These are phyloP conservation scores for Ara ararauna DNA, from an alignment of 2,797 vertebrate genomes.

Conservation along the genomic window DNA sequence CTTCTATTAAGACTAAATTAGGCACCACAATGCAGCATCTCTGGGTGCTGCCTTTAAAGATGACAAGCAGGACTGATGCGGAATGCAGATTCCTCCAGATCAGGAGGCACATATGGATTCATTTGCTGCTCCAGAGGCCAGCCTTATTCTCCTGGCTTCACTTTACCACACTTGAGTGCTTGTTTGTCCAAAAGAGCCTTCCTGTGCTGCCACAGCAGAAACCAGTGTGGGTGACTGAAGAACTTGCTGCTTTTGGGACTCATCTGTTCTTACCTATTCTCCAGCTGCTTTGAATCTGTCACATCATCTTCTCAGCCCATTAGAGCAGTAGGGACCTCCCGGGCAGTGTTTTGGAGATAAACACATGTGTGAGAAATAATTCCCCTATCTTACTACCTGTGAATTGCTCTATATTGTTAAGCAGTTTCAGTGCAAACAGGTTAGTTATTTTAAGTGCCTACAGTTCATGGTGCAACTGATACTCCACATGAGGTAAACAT, in stretches of 20 bases:
- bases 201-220: neutral
- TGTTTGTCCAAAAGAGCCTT: neutral
- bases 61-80: neutral
- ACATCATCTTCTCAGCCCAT: neutral
- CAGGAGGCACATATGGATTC: neutral
- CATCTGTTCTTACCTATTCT: neutral
- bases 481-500: neutral
- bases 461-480: neutral
- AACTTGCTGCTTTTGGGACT: neutral
- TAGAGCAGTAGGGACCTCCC: neutral
- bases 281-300: neutral
- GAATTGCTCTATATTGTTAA: neutral
- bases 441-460: neutral
- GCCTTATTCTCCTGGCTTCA: neutral
- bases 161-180: neutral
- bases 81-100: neutral
- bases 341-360: neutral
- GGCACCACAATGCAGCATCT: neutral
- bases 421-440: neutral
- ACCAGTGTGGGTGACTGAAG: neutral
- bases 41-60: neutral
- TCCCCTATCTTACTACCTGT: neutral
- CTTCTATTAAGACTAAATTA: neutral
- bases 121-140: neutral
- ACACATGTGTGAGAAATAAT: neutral